Percentiles rank a stretch among this genome's conserved stretches.
Conservation (phyloP, 2,113 vertebrate genomes). For the Pycnonotus jocosus region DNA sequence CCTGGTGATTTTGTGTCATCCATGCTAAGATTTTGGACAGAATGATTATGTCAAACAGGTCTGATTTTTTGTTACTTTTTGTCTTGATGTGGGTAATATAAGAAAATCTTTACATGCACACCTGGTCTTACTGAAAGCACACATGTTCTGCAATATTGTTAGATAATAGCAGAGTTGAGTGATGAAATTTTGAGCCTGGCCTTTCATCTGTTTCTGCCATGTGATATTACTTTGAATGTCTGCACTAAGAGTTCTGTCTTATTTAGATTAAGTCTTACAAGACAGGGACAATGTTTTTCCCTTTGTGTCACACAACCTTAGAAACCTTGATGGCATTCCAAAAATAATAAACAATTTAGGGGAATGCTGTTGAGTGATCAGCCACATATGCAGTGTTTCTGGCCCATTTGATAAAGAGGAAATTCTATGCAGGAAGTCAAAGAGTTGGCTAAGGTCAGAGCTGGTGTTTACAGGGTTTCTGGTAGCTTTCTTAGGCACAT, state of each 20-base stretch:
- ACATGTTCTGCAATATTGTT: not conserved
- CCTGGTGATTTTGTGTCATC: not conserved
- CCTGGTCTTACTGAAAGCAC: conserved; percentile 19
- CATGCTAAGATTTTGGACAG: not conserved
- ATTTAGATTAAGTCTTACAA: not conserved
- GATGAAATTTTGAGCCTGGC: conserved; percentile 1
- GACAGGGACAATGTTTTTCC: not conserved
- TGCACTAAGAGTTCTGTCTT: not conserved
- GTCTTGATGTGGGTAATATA: not conserved
- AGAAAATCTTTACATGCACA: not conserved
- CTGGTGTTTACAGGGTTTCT: not conserved
- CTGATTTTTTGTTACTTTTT: conserved; percentile 19
- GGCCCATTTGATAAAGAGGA: not conserved
- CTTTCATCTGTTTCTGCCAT: not conserved
- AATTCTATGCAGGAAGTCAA: not conserved
- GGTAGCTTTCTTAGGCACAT: conserved; percentile 6
- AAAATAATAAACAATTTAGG: conserved; percentile 29
- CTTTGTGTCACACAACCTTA: not conserved
- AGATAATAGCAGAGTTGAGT: not conserved
- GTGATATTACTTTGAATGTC: not conserved
- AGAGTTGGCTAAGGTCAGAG: not conserved
- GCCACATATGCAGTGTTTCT: not conserved
- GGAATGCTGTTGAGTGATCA: not conserved
- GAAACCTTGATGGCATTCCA: not conserved
- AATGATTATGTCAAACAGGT: not conserved